These are phyloP conservation scores for Ornithorhynchus anatinus DNA, from an alignment of 2,113 vertebrate genomes.

Conservation along the genomic window DNA sequence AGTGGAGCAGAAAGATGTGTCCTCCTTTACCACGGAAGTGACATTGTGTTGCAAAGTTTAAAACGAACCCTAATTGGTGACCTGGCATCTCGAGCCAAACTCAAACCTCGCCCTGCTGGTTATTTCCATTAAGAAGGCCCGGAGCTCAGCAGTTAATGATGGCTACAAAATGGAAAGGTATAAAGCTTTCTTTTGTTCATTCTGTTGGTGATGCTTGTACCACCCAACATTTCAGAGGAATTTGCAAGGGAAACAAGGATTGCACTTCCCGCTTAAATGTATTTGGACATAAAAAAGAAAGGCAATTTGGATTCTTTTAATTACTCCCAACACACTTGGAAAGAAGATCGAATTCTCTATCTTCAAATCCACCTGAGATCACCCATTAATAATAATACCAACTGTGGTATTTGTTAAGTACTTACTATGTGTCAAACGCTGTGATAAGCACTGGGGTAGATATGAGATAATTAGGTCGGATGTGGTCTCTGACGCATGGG, in stretches of 20 bases:
- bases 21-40: fast-evolving
- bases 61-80: not conserved
- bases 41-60: not conserved
- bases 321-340: not conserved
- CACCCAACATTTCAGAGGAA: not conserved
- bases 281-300: no score
- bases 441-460: no score
- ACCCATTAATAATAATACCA: fast-evolving
- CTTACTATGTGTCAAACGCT: no score
- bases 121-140: not conserved
- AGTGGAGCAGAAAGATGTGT: fast-evolving
- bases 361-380: not conserved
- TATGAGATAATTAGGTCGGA: no score
- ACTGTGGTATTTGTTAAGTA: no score
- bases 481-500: no score
- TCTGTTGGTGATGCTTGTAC: not conserved
- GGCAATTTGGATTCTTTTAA: no score
- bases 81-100: not conserved
- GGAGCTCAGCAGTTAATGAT: not conserved
- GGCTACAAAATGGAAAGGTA: not conserved
- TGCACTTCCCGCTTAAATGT: not conserved
- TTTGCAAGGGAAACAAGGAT: fast-evolving
- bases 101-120: not conserved
- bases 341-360: not conserved
- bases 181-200: not conserved